A percentile compares a stretch with the other conserved stretches of the same genome.
These are phyloP conservation scores for Lumbricus terrestris DNA, from an alignment of 2,888 invertebrate genomes.

Conservation along the genomic window DNA sequence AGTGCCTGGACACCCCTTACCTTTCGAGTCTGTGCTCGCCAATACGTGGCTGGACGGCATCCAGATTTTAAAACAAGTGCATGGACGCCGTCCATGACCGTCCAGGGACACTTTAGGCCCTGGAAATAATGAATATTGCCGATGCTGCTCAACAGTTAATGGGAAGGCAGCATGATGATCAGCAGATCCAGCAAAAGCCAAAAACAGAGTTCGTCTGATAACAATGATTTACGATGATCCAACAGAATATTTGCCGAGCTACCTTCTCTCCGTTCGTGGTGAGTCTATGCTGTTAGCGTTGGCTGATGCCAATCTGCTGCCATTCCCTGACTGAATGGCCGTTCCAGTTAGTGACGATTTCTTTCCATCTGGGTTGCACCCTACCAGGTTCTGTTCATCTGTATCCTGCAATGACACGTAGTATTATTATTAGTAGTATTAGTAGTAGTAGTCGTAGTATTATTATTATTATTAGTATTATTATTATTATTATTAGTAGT, in stretches of 20 bases:
- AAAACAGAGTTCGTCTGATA: neutral
- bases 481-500: no score
- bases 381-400: neutral
- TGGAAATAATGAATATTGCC: no score
- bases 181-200: neutral
- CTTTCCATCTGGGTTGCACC: neutral
- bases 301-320: neutral
- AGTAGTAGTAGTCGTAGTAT: no score
- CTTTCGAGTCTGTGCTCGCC: no score
- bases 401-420: neutral
- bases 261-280: slow-evolving; percentile 12
- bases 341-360: neutral
- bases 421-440: no score
- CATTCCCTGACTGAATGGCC: neutral
- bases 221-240: neutral
- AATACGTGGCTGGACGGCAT: no score
- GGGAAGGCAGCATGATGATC: neutral
- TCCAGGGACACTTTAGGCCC: no score
- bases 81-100: no score
- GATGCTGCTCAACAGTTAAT: no score
- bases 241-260: neutral
- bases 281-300: slow-evolving; percentile 6
- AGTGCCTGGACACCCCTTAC: no score
- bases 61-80: no score
- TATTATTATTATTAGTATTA: no score